These are phyloP conservation scores for Drosophila leonis DNA, from an alignment of 2,888 invertebrate genomes.

Conservation along the genomic window DNA sequence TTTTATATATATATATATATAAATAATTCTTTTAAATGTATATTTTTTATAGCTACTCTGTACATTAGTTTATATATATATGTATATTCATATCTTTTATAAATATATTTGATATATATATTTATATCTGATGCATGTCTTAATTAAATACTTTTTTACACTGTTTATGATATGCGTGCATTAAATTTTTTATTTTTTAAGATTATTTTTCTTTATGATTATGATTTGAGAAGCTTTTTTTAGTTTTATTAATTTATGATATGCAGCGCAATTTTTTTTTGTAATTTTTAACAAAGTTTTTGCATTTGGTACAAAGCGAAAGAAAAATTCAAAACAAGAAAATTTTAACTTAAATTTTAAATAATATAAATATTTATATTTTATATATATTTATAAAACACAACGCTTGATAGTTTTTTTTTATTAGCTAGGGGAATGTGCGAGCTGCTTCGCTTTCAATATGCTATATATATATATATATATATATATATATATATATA, in stretches of 20 bases:
- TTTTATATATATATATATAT: slow-evolving; percentile 24
- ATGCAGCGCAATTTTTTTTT: slow-evolving; percentile 52
- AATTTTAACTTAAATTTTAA: slow-evolving; percentile 4
- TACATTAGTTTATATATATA: slow-evolving; percentile 52
- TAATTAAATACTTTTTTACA: slow-evolving; percentile 62
- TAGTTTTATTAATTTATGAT: slow-evolving; percentile 49
- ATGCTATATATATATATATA: slow-evolving; percentile 14
- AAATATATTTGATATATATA: slow-evolving; percentile 31
- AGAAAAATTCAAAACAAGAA: slow-evolving; percentile 1
- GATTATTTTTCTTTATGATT: slow-evolving; percentile 61
- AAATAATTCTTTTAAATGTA: slow-evolving; percentile 59
- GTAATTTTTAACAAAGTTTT: slow-evolving; percentile 14
- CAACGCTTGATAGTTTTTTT: slow-evolving; percentile 37
- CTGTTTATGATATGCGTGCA: slow-evolving; percentile 77
- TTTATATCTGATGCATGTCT: slow-evolving; percentile 32
- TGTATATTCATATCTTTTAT: slow-evolving; percentile 30
- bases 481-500: background rate
- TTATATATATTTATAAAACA: slow-evolving; percentile 17
- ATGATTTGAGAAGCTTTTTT: slow-evolving; percentile 67
- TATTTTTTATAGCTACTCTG: slow-evolving; percentile 57
- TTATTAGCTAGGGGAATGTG: slow-evolving; percentile 40
- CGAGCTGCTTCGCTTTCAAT: slow-evolving; percentile 14
- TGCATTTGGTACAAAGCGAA: slow-evolving; percentile 43
- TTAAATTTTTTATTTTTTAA: slow-evolving; percentile 19
- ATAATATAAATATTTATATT: background rate